phyloP scores from a whole-genome alignment of 2,113 vertebrate genomes.

The Charina bottae region DNA sequence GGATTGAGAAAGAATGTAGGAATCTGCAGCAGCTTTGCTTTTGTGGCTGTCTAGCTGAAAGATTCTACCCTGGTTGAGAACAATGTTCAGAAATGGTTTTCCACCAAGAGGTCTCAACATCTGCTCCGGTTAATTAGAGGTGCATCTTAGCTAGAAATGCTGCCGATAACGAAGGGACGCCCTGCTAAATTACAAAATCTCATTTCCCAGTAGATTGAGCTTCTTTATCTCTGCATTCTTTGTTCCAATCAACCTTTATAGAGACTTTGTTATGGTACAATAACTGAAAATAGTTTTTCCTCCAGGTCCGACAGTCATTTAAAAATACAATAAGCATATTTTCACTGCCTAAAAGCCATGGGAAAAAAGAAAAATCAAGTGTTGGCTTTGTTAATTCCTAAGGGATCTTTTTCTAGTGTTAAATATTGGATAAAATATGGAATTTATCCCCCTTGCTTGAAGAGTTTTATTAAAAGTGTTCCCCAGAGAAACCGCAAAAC shows the following conservation, averaged over 20 bases:
- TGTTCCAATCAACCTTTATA: neutral
- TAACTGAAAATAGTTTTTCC: neutral
- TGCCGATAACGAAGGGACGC: neutral
- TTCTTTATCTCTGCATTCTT: neutral
- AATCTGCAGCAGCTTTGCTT: neutral
- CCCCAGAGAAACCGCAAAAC: neutral
- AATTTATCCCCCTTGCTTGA: neutral
- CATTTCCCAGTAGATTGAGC: neutral
- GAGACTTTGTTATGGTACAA: neutral
- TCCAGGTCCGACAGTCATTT: neutral
- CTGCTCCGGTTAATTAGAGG: neutral
- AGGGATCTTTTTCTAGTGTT: neutral
- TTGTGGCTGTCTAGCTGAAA: neutral
- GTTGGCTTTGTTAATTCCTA: neutral
- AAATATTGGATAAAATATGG: neutral
- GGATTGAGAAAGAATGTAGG: neutral
- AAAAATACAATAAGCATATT: neutral
- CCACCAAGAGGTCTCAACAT: neutral
- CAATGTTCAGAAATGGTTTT: neutral
- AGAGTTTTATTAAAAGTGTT: conserved; percentile 9
- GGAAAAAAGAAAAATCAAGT: neutral
- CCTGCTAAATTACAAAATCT: neutral
- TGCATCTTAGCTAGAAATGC: neutral
- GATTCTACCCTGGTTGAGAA: neutral
- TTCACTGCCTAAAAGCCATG: neutral